phyloP scores from a whole-genome alignment of 2,888 invertebrate genomes.

The Apodemia zela region DNA sequence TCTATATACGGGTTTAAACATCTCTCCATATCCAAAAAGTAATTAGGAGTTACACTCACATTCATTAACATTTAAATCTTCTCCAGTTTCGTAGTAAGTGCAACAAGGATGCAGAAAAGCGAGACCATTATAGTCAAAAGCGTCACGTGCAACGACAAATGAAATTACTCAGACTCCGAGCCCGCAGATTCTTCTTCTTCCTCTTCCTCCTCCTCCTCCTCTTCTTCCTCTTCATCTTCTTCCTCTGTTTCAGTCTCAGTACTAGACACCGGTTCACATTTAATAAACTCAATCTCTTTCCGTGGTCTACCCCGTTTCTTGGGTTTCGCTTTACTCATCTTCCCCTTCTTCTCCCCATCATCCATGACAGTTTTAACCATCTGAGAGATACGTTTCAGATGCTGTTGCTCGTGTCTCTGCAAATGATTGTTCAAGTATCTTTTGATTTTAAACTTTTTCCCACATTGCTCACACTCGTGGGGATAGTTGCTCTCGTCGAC shows the following conservation, averaged over 20 bases:
- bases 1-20: not conserved
- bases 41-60: not conserved
- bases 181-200: not conserved
- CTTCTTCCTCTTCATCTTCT: conserved; percentile 28
- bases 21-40: not conserved
- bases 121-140: not conserved
- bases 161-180: not conserved
- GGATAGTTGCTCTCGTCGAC: conserved; percentile 60
- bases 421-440: conserved; percentile 65
- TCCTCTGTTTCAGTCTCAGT: conserved; percentile 49
- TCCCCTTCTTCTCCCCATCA: conserved; percentile 42
- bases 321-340: conserved; percentile 44
- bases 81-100: not conserved
- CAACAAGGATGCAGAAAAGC: not conserved
- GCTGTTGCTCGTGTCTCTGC: conserved; percentile 70
- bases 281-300: conserved; percentile 69
- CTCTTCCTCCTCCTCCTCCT: conserved; percentile 3
- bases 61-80: not conserved
- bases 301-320: conserved; percentile 37
- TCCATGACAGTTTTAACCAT: conserved; percentile 70
- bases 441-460: conserved; percentile 68
- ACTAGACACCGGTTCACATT: conserved; percentile 67
- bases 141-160: not conserved
- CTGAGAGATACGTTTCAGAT: conserved; percentile 63
- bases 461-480: conserved; percentile 64